Evolutionary conservation across 2,113 vertebrate species (phyloP).

Genomic region (Halichoeres trimaculatus): DNA sequence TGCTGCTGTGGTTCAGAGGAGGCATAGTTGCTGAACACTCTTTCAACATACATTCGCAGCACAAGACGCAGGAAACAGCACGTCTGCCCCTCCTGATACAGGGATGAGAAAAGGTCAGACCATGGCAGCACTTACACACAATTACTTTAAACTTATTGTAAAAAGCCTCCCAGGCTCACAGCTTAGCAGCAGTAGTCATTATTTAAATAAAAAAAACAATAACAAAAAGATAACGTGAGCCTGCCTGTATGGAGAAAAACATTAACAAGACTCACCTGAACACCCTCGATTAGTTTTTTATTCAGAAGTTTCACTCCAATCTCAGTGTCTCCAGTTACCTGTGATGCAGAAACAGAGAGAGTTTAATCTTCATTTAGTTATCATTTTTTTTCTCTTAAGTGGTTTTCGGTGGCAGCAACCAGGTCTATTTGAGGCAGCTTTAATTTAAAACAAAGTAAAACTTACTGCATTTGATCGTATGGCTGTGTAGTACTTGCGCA

Average conservation of each 20-base stretch:
- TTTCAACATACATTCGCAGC: constrained; percentile 90
- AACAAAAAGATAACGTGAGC: background rate
- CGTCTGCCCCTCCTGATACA: constrained; percentile 80
- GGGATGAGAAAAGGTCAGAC: constrained; percentile 7
- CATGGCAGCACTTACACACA: constrained; percentile 1
- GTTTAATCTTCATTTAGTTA: background rate
- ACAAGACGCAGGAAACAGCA: constrained; percentile 89
- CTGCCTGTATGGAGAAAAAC: background rate
- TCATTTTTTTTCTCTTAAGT: background rate
- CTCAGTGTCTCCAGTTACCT: constrained; percentile 74
- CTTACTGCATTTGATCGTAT: constrained; percentile 77
- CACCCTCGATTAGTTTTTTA: constrained; percentile 50
- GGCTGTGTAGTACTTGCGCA: constrained; percentile 70
- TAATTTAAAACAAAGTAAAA: background rate
- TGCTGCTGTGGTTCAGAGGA: constrained; percentile 66
- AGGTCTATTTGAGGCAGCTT: background rate
- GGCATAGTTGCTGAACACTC: constrained; percentile 88
- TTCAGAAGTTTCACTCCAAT: constrained; percentile 73
- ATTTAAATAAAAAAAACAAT: too few species aligned
- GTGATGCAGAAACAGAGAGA: constrained; percentile 2
- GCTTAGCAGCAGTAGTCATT: too few species aligned
- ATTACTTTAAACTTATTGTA: too few species aligned
- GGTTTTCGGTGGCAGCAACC: background rate
- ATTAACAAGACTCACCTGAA: constrained; percentile 72
- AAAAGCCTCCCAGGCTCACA: too few species aligned